phyloP scores from a whole-genome alignment of 53 echinoderm and acorn worm species.

The Holothuria leucospilota region DNA sequence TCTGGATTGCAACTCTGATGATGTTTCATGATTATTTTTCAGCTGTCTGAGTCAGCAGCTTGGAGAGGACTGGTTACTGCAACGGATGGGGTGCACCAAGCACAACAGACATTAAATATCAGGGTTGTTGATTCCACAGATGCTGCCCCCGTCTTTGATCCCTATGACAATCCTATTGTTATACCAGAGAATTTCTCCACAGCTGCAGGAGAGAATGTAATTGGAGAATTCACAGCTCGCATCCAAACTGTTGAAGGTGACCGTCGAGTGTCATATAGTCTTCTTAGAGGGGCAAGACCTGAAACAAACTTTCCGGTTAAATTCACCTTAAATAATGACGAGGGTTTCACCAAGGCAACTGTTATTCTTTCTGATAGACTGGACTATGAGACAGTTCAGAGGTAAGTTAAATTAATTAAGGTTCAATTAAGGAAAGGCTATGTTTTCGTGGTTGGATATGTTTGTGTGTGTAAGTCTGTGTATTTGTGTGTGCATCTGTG shows the following conservation, averaged over 20 bases:
- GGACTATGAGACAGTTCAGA: conserved; percentile 81
- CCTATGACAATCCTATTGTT: background rate
- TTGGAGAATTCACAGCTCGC: background rate
- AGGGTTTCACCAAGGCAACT: background rate
- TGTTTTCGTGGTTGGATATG: too few relatives aligned
- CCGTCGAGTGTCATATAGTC: conserved; percentile 52
- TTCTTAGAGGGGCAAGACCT: conserved; percentile 75
- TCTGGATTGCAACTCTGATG: too few relatives aligned
- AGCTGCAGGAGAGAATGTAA: background rate
- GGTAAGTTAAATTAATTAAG: conserved; percentile 45
- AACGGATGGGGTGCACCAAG: background rate
- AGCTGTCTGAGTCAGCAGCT: too few relatives aligned
- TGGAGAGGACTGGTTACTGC: too few relatives aligned
- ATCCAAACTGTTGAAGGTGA: background rate
- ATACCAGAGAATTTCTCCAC: conserved; percentile 60
- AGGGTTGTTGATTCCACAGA: conserved; percentile 6
- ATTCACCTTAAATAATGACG: conserved; percentile 47
- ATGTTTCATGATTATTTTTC: too few relatives aligned
- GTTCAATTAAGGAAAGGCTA: too few relatives aligned
- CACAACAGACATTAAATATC: conserved; percentile 30
- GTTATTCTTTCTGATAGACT: conserved; percentile 52
- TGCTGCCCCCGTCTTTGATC: background rate
- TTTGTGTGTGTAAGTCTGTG: too few relatives aligned
- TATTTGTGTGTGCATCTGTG: too few relatives aligned
- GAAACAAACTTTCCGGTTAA: conserved; percentile 79